Percentiles rank a stretch among this genome's conserved stretches.
Conservation (phyloP, 2,797 vertebrate species). For the Gallinago solitaria region DNA sequence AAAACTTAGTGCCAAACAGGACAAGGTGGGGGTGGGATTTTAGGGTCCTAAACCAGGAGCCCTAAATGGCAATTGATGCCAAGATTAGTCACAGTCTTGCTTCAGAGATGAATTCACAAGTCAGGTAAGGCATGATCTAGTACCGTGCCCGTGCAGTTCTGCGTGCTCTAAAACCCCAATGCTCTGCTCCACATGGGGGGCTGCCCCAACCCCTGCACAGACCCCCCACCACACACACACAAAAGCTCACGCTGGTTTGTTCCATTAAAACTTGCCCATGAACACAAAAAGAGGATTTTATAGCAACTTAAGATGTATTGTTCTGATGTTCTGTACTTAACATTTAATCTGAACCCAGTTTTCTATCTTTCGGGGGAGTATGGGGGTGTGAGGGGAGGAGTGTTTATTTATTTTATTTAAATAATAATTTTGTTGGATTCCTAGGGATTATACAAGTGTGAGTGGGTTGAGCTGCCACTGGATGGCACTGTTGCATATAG, state of each 20-base stretch:
- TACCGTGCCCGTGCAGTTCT: not conserved
- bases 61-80: not conserved
- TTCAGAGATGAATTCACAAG: not conserved
- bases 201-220: too few species aligned
- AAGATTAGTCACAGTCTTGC: not conserved
- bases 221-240: rapidly evolving
- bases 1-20: not conserved
- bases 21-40: not conserved
- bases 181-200: rapidly evolving
- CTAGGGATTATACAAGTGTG: not conserved
- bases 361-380: not conserved
- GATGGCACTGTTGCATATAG: conserved; percentile 77
- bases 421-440: not conserved
- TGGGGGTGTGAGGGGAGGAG: too few species aligned
- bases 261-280: rapidly evolving
- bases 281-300: not conserved
- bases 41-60: not conserved
- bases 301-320: not conserved
- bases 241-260: rapidly evolving
- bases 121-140: not conserved
- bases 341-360: not conserved
- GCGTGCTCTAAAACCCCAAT: rapidly evolving
- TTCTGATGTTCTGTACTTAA: not conserved
- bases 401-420: not conserved
- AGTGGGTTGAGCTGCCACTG: conserved; percentile 50